Base-by-base conservation (phyloP, 2,797 vertebrate species). In the Saxicola maurus region DNA sequence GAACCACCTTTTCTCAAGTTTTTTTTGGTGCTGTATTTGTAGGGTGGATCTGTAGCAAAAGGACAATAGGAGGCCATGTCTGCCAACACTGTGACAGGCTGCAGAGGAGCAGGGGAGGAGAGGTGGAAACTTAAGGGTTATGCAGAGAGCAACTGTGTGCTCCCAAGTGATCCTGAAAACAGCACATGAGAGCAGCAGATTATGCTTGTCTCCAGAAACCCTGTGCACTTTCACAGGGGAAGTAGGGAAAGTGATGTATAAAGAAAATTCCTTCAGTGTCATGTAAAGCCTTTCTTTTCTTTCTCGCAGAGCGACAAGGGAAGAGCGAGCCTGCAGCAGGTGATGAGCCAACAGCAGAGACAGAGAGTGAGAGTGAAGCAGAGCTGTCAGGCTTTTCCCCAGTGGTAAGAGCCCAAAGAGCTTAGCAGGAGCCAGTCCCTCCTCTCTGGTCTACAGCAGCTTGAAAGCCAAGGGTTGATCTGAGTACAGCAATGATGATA, bases 341-440 rank as follows among this genome's bases (percentile, higher is more conserved):
- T 7, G 98, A 98, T 42, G 98, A 99, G 76, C 98, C 98, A 12
- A 97, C 98, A 88, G 99, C 98, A 0, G 99, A 99, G 95, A 99
- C 99, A 0, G 99, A 99, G 96, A 99, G 99, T 2, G 99, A 99
- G 95, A 99, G 99, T 1, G 99, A 99, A 91, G 98, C 99, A 82
- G 99, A 99, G 94, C 97, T 99, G 67, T 99, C 98, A 14, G 98
- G 98, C 85, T 99, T 99, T 90, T 98, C 98, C 60, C 97, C 98
- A 2, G 98, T 99, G 98, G 98, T 98, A 95, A 97, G 97, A 77
- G 80, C 73, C 51, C 55, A 66, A 43, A 61, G 7, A 38, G 30
- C 19, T 71, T 20, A 30, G 30, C 17, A 48, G 43, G 14, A 85
- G 11, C 31, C 38, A 65, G 31, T 53, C 35, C 19, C 10, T 90